phyloP scores from a whole-genome alignment of 2,797 vertebrate species.

The Spondyliosoma cantharus region DNA sequence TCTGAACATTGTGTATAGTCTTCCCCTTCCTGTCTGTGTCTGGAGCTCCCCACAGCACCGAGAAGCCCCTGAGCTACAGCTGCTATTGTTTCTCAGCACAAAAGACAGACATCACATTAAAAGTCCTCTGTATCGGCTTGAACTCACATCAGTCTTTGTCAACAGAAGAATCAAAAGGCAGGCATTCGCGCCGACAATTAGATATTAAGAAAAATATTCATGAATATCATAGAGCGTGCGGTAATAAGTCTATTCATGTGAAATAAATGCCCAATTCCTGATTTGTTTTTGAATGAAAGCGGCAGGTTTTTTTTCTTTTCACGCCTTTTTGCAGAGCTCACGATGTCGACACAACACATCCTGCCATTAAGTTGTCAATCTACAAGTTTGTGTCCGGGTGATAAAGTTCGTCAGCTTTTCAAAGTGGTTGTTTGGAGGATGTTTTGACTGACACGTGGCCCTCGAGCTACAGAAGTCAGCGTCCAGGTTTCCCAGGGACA shows the following conservation, averaged over 20 bases:
- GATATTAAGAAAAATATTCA: constrained; percentile 64
- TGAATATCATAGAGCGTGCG: constrained; percentile 38
- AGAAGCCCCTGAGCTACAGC: constrained; percentile 74
- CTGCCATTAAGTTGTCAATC: constrained; percentile 79
- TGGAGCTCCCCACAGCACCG: constrained; percentile 70
- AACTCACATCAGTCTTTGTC: constrained; percentile 83
- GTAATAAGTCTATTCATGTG: constrained; percentile 56
- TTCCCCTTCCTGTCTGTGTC: constrained; percentile 67
- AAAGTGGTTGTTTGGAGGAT: constrained; percentile 77
- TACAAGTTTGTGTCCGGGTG: constrained; percentile 73
- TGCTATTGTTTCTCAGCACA: constrained; percentile 82
- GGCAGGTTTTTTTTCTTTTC: neutral
- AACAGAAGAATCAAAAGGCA: constrained; percentile 69
- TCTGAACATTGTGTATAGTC: constrained; percentile 66
- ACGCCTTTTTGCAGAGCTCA: neutral
- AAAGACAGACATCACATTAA: constrained; percentile 82
- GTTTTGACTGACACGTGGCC: constrained; percentile 81
- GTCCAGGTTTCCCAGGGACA: constrained; percentile 77
- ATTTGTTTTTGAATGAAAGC: constrained; percentile 63
- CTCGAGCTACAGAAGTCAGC: constrained; percentile 76
- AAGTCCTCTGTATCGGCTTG: constrained; percentile 76
- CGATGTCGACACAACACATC: constrained; percentile 33
- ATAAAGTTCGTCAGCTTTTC: constrained; percentile 78
- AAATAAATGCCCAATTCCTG: constrained; percentile 56
- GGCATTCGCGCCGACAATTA: constrained; percentile 69